Percentiles rank a stretch among this genome's conserved stretches.
Conservation (phyloP, 2,888 invertebrate species). For the Neoitamus cyanurus region DNA sequence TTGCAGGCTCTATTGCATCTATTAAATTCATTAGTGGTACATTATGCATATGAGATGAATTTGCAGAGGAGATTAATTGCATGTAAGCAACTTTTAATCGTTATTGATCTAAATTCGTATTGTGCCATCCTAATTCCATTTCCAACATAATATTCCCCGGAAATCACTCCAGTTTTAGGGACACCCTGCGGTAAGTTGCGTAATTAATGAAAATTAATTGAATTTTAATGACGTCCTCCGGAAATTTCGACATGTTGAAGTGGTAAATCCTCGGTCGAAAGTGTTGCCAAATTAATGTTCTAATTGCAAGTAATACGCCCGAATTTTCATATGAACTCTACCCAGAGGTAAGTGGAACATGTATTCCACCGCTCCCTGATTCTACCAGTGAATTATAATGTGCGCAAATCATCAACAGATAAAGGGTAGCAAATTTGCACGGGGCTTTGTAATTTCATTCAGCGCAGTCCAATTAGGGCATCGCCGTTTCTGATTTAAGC, state of each 20-base stretch:
- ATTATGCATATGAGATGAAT: not conserved
- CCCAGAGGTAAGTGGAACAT: no score
- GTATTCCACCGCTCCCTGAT: no score
- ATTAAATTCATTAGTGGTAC: not conserved
- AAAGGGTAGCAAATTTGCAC: not conserved
- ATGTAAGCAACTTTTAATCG: not conserved
- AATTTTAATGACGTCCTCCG: not conserved
- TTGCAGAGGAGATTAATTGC: not conserved
- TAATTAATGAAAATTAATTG: not conserved
- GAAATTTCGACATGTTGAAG: not conserved
- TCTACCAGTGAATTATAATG: not conserved
- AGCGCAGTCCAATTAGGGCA: not conserved
- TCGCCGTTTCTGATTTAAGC: not conserved
- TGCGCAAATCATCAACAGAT: not conserved
- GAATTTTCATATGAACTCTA: not conserved
- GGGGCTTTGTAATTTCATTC: not conserved
- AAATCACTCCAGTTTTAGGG: not conserved
- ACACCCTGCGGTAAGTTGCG: not conserved
- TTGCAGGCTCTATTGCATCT: not conserved
- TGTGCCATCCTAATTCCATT: not conserved
- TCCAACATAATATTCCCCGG: not conserved
- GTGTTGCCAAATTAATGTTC: not conserved
- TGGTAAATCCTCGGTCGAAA: not conserved
- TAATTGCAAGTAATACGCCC: not conserved
- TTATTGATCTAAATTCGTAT: not conserved